These are phyloP conservation scores for Diarsia brunnea DNA, from an alignment of 2,888 invertebrate genomes.

Conservation along the genomic window DNA sequence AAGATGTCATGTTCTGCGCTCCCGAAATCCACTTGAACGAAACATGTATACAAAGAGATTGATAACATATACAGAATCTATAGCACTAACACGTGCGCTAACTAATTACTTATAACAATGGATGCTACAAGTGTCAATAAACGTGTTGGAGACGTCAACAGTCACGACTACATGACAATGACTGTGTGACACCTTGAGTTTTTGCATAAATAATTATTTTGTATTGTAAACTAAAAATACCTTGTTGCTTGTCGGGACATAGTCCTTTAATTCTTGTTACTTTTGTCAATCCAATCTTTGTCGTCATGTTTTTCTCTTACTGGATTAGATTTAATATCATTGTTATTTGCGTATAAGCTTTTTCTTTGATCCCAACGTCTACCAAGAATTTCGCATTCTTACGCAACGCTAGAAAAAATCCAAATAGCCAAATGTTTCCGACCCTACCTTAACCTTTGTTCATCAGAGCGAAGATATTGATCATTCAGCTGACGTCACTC, in stretches of 20 bases:
- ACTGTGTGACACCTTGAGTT: conserved; percentile 21
- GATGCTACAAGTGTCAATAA: conserved; percentile 56
- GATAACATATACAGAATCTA: not conserved
- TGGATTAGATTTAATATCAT: not conserved
- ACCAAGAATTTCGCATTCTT: conserved; percentile 18
- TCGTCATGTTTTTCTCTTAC: not conserved
- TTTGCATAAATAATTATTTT: conserved; percentile 28
- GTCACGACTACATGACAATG: conserved; percentile 7
- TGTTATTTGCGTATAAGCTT: not conserved
- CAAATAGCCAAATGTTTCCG: conserved; percentile 31
- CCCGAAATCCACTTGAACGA: not conserved
- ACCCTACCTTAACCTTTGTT: conserved; percentile 51
- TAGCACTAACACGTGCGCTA: conserved; percentile 19
- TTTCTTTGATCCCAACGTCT: conserved; percentile 8
- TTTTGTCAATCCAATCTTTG: conserved; percentile 8
- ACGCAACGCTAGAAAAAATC: conserved; percentile 16
- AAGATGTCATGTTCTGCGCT: not conserved
- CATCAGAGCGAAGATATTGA: conserved; percentile 43
- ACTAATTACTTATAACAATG: conserved; percentile 43
- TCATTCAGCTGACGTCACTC: conserved; percentile 41
- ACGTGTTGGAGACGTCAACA: conserved; percentile 39
- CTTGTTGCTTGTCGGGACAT: not conserved
- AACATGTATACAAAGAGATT: conserved; percentile 2
- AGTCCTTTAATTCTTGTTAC: not conserved
- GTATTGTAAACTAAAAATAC: conserved; percentile 1